A percentile compares a stretch with the other conserved stretches of the same genome.
phyloP scores from a whole-genome alignment of 2,113 vertebrate genomes.

The Zosterops pallidus region DNA sequence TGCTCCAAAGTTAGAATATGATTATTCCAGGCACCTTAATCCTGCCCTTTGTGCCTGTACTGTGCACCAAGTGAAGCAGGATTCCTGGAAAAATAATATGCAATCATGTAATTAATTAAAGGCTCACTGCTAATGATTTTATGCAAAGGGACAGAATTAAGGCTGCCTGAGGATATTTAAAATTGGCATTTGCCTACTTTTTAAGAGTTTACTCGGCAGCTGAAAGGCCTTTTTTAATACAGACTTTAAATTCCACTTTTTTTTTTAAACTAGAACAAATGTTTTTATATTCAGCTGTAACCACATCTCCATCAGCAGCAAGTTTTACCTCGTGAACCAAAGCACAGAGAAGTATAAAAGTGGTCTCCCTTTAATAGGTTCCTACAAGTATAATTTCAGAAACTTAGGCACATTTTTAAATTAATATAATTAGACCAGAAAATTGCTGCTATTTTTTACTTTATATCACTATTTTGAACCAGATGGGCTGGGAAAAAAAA shows the following conservation, averaged over 20 bases:
- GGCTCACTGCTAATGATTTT: constrained; percentile 34
- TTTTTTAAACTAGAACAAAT: not conserved
- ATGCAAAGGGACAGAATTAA: constrained; percentile 51
- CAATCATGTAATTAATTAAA: constrained; percentile 54
- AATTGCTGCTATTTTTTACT: not conserved
- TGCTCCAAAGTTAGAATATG: not conserved
- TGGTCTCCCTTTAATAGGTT: not conserved
- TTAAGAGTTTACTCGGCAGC: constrained; percentile 11
- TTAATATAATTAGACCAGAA: not conserved
- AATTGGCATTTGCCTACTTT: constrained; percentile 48
- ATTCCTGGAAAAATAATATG: constrained; percentile 49
- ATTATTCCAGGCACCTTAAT: constrained; percentile 7
- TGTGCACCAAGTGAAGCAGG: not conserved
- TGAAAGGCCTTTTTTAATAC: not conserved
- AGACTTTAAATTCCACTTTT: not conserved
- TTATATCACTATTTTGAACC: not conserved
- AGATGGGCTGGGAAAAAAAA: not conserved
- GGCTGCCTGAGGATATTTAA: constrained; percentile 36
- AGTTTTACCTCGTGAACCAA: not conserved
- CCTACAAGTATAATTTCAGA: not conserved
- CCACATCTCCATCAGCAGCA: not conserved
- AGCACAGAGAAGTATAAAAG: not conserved
- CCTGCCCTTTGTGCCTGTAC: not conserved
- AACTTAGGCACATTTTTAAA: not conserved
- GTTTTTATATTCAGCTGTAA: not conserved